Base-by-base conservation (phyloP, 2,888 invertebrate genomes). In the Gari tellinella region DNA sequence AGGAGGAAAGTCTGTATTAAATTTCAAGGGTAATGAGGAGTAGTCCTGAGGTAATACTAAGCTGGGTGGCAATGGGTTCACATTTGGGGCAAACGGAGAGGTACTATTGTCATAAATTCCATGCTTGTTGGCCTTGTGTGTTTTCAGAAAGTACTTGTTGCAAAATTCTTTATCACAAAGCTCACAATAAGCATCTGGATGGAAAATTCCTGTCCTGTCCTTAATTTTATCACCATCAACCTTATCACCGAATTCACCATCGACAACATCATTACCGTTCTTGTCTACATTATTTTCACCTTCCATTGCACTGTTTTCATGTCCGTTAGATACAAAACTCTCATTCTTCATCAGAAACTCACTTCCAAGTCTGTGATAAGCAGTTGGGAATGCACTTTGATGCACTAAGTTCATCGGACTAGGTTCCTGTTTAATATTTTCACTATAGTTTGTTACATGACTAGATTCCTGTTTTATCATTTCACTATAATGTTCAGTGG, bases 121-220 rank as follows among this genome's bases (percentile, higher is more conserved):
- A 92, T 99, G 99, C 90, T 98, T 98, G 92, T 98, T 98, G 38
- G 98, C 97, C 92, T 97, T 97, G 93, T 99, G 99, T 68, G 99
- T 99, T 93, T 99, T 98, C 26, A 99, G 94, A 92, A 98, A 99
- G 93, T 99, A 98, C 91, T 98, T 98, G 94, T 99, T 98, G 93
- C 99, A 99, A 93, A 99, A 99, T 93, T 99, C 99, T 91, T 98
- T 97, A 93, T 98, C 97, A 94, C 99, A 99, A 70, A 98, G 94
- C 91, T 98, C 97, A 92, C 99, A 99, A 92, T 97, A 99, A 19
- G 98, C 98, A 92, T 99, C 99, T 1, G 96, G 97, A 93, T 99
- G 98, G 92, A 98, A 98, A 88, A 98, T 98, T 57, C 72, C 72
- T 25, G 78, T 67, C 31, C 69, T 62, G 46, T 81, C 81, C 55